Conservation (phyloP, 2,888 invertebrate species). For the Lepidonotus clava region DNA sequence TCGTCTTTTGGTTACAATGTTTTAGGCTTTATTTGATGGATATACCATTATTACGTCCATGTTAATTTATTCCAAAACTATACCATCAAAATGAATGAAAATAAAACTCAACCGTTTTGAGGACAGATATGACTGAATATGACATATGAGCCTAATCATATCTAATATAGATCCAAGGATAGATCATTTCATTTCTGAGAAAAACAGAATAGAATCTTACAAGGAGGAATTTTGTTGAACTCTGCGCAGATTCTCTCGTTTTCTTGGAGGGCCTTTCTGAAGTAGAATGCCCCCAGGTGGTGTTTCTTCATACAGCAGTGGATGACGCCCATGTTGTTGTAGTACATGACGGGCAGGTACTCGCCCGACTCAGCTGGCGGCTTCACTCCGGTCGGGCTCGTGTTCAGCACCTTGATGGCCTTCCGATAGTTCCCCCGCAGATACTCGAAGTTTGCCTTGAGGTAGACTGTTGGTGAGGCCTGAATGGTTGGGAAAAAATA, state of each 20-base stretch:
- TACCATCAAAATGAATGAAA: too few relatives aligned
- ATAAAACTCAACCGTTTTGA: too few relatives aligned
- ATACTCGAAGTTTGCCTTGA: constrained; percentile 86
- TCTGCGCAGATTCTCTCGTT: constrained; percentile 51
- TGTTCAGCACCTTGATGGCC: constrained; percentile 83
- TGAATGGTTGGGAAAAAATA: constrained; percentile 63
- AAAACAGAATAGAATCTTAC: not conserved
- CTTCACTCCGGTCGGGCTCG: constrained; percentile 60
- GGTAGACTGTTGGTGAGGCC: constrained; percentile 82
- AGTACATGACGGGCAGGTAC: constrained; percentile 85
- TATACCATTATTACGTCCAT: too few relatives aligned
- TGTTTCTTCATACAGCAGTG: constrained; percentile 89
- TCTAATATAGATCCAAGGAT: too few relatives aligned
- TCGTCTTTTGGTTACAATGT: too few relatives aligned
- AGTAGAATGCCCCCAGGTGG: constrained; percentile 89
- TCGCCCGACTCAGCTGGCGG: constrained; percentile 83
- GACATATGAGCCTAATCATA: too few relatives aligned
- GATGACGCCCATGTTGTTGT: constrained; percentile 91
- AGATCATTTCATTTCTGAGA: too few relatives aligned
- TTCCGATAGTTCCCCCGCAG: constrained; percentile 85
- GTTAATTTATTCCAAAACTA: too few relatives aligned
- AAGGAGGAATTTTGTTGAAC: constrained; percentile 4
- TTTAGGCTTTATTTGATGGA: too few relatives aligned
- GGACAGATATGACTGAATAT: too few relatives aligned
- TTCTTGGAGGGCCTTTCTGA: constrained; percentile 89